Evolutionary conservation across 2,113 vertebrate species (phyloP).

Genomic region (Tragelaphus strepsiceros): DNA sequence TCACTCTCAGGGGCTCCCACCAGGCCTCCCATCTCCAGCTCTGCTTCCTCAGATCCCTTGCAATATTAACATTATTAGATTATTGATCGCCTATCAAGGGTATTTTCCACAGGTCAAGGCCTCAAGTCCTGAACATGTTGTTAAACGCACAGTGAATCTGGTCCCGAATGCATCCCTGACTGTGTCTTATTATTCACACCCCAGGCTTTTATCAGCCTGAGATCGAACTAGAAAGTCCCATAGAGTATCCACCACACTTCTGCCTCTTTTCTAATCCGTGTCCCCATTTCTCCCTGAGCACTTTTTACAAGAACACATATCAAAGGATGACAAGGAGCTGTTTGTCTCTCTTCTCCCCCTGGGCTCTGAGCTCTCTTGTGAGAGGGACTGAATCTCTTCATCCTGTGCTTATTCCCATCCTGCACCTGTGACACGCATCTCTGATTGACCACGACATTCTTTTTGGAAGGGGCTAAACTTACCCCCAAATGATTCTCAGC

Average conservation of each 20-base stretch:
- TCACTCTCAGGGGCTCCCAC: too few species aligned
- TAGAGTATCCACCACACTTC: not conserved
- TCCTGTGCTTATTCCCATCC: not conserved
- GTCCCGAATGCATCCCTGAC: not conserved
- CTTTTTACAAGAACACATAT: not conserved
- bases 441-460: not conserved
- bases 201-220: not conserved
- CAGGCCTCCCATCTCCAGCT: not conserved
- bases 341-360: not conserved
- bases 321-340: not conserved
- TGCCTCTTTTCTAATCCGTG: not conserved
- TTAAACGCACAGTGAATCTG: not conserved
- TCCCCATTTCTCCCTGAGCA: too few species aligned
- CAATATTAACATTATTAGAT: not conserved
- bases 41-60: not conserved
- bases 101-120: not conserved
- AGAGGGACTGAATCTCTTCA: not conserved
- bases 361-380: not conserved
- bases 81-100: not conserved
- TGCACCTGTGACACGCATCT: not conserved
- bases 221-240: not conserved
- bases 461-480: not conserved
- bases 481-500: not conserved
- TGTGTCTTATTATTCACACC: not conserved
- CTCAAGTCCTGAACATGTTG: not conserved